These are phyloP conservation scores for Tridacna gigas DNA, from an alignment of 2,888 invertebrate genomes.

Conservation along the genomic window DNA sequence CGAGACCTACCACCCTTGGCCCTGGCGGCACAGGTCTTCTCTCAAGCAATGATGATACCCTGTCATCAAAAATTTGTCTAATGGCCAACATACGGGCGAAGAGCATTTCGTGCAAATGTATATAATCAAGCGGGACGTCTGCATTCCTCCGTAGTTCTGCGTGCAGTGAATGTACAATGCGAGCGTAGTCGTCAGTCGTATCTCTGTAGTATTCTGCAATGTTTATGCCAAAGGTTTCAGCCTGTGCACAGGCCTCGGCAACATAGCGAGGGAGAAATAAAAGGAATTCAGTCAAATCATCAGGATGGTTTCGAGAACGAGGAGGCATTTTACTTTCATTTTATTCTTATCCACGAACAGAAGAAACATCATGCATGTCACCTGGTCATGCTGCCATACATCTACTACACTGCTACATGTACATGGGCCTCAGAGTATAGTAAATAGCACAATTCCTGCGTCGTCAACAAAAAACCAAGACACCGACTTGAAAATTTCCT, in stretches of 20 bases:
- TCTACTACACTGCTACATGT: neutral
- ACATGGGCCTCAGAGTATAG: neutral
- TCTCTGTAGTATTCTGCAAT: neutral
- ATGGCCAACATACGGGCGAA: neutral
- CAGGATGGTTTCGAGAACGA: neutral
- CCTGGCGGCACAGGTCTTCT: neutral
- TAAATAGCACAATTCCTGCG: neutral
- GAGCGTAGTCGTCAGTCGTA: neutral
- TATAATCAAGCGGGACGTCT: neutral
- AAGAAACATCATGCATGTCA: neutral
- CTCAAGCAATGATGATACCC: neutral
- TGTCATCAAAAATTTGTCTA: neutral
- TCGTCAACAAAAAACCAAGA: neutral
- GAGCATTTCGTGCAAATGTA: conserved; percentile 2
- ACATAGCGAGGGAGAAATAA: neutral
- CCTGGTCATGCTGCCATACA: neutral
- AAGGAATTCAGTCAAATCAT: neutral
- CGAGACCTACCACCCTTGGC: too few relatives aligned
- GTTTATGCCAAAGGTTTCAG: neutral
- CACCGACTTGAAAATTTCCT: neutral
- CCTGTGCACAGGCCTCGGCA: neutral
- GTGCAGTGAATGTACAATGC: neutral
- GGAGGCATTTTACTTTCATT: neutral
- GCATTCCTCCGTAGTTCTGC: neutral
- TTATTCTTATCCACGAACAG: neutral